A percentile compares a stretch with the other conserved stretches of the same genome.
Conservation (phyloP, 2,888 invertebrate genomes). For the Crocallis elinguaria region DNA sequence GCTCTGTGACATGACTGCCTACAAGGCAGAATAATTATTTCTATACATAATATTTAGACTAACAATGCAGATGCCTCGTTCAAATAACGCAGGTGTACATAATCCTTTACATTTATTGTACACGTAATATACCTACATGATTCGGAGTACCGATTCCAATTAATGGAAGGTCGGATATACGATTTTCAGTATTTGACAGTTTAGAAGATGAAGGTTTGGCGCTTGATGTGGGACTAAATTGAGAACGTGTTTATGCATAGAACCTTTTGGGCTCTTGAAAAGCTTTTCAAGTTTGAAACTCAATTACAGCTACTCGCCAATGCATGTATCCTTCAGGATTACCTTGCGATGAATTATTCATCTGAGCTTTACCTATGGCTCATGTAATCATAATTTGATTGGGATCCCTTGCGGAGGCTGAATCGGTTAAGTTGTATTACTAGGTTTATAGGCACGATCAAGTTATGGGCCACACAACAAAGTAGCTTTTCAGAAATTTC, state of each 20-base stretch:
- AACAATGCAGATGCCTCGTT: too few relatives aligned
- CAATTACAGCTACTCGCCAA: constrained; percentile 27
- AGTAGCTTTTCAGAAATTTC: background rate
- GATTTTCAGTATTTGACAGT: constrained; percentile 38
- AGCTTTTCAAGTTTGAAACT: constrained; percentile 31
- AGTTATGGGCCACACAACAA: background rate
- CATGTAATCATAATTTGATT: constrained; percentile 30
- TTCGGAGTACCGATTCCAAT: constrained; percentile 33
- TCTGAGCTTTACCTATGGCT: constrained; percentile 21
- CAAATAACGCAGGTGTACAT: too few relatives aligned
- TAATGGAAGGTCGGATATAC: constrained; percentile 35
- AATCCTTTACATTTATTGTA: too few relatives aligned
- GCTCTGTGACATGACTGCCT: too few relatives aligned
- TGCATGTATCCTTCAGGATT: constrained; percentile 25
- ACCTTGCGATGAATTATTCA: constrained; percentile 28
- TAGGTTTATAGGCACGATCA: constrained; percentile 13
- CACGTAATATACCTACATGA: too few relatives aligned
- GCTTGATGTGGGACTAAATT: constrained; percentile 36
- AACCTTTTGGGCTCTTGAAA: constrained; percentile 28
- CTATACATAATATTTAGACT: too few relatives aligned
- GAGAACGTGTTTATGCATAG: constrained; percentile 33
- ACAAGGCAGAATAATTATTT: too few relatives aligned
- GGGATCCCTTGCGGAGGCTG: constrained; percentile 14
- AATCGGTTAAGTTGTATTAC: constrained; percentile 23
- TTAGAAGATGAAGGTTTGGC: constrained; percentile 37